These are phyloP conservation scores for Macroramphosus scolopax DNA, from an alignment of 2,797 vertebrate genomes.

Conservation along the genomic window DNA sequence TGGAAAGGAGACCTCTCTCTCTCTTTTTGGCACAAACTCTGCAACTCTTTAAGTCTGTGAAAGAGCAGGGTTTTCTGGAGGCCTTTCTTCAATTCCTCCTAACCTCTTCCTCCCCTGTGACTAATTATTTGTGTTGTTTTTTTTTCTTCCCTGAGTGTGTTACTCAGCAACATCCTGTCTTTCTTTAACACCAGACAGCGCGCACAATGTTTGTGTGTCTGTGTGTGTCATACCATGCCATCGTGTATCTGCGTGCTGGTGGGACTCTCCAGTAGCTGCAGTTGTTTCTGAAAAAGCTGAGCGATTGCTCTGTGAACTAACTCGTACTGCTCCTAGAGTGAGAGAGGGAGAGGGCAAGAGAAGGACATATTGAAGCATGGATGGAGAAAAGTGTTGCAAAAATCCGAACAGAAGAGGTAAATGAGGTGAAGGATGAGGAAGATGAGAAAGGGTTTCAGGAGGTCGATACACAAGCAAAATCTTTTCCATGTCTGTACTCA, in stretches of 20 bases:
- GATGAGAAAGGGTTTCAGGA: not conserved
- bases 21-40: constrained; percentile 21
- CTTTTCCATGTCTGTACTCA: not conserved
- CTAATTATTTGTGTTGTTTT: constrained; percentile 69
- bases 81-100: constrained; percentile 18
- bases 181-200: constrained; percentile 47
- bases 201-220: constrained; percentile 13
- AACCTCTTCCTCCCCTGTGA: constrained; percentile 55
- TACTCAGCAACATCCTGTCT: constrained; percentile 67
- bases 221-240: constrained; percentile 82
- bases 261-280: constrained; percentile 86
- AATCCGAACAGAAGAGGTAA: constrained; percentile 1
- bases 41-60: constrained; percentile 18
- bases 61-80: constrained; percentile 42
- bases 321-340: constrained; percentile 92
- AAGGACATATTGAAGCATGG: not conserved
- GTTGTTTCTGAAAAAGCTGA: constrained; percentile 93
- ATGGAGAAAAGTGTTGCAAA: not conserved
- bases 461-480: constrained; percentile 32
- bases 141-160: constrained; percentile 35
- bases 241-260: constrained; percentile 85
- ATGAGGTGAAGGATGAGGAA: constrained; percentile 1
- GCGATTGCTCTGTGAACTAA: constrained; percentile 94
- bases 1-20: constrained; percentile 11
- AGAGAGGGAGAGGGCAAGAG: not conserved